These are phyloP conservation scores for Mantis religiosa DNA, from an alignment of 2,888 invertebrate species.

Conservation along the genomic window DNA sequence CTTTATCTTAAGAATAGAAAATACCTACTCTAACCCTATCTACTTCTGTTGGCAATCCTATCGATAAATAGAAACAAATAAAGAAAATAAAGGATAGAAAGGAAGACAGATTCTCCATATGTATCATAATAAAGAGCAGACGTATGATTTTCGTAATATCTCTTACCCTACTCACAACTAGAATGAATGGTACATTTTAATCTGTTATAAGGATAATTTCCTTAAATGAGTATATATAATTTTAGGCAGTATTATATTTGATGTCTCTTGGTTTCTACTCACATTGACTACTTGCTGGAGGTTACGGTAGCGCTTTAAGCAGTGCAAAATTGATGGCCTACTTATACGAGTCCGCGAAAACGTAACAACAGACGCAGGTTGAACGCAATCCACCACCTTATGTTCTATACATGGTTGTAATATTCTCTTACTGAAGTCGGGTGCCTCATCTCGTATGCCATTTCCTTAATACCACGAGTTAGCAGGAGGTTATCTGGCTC, in stretches of 20 bases:
- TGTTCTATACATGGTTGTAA: background rate
- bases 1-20: no score
- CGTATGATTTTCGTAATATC: background rate
- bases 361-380: background rate
- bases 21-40: no score
- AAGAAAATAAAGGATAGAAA: no score
- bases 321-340: background rate
- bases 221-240: background rate
- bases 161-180: background rate
- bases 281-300: background rate
- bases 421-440: background rate
- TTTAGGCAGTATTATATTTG: background rate
- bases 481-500: background rate
- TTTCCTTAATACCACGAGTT: background rate
- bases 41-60: no score
- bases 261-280: background rate
- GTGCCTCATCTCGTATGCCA: background rate
- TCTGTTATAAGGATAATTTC: background rate
- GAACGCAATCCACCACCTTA: background rate
- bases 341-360: background rate
- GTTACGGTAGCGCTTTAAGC: background rate
- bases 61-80: no score
- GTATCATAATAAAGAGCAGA: background rate
- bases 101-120: no score
- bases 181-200: background rate